These are phyloP conservation scores for Coelopa frigida DNA, from an alignment of 1,140 invertebrate species.

Conservation along the genomic window DNA sequence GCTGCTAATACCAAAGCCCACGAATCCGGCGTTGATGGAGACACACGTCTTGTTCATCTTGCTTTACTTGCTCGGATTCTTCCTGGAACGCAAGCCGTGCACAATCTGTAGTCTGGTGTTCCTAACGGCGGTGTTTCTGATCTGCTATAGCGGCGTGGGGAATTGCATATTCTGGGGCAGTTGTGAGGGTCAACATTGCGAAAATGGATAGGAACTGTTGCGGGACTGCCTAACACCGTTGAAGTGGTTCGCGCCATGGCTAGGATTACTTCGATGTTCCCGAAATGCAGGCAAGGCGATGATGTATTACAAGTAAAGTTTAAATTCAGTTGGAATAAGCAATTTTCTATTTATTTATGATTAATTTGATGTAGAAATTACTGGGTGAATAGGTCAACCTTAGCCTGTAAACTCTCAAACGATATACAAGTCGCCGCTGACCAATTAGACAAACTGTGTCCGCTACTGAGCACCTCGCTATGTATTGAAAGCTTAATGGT, in stretches of 20 bases:
- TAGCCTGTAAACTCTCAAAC: too few species aligned
- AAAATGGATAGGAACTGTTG: conserved; percentile 48
- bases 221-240: too few species aligned
- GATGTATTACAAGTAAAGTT: too few species aligned
- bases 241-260: neutral
- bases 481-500: too few species aligned
- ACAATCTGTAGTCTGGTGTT: conserved; percentile 94
- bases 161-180: conserved; percentile 89
- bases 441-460: too few species aligned
- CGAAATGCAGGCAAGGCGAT: neutral
- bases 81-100: conserved; percentile 92
- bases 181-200: conserved; percentile 67
- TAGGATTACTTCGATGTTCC: neutral
- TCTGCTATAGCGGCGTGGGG: conserved; percentile 92
- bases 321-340: too few species aligned
- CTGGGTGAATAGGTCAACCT: too few species aligned
- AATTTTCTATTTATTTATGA: too few species aligned
- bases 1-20: conserved; percentile 91
- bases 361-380: too few species aligned
- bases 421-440: too few species aligned
- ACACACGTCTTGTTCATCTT: conserved; percentile 97
- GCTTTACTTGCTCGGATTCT: conserved; percentile 86
- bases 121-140: conserved; percentile 80
- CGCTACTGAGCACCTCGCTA: too few species aligned
- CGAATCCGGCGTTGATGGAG: conserved; percentile 87